Evolutionary conservation across 2,113 vertebrate species (phyloP).

Genomic region (Lota lota): DNA sequence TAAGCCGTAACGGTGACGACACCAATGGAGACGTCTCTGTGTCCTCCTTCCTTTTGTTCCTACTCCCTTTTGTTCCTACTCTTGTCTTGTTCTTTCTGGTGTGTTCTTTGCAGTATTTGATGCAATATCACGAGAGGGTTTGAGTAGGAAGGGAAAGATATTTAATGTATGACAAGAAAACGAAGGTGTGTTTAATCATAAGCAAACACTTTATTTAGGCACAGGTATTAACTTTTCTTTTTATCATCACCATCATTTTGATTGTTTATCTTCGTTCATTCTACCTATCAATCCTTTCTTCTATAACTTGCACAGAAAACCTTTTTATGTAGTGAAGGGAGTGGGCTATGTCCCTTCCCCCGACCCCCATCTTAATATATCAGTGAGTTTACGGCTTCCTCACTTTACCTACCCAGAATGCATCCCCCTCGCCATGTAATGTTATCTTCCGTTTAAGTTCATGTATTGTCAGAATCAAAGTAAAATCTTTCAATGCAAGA

Average conservation of each 20-base stretch:
- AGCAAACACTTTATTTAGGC: conserved; percentile 37
- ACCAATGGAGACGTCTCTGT: conserved; percentile 50
- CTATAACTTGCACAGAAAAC: conserved; percentile 52
- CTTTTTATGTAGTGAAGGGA: conserved; percentile 23
- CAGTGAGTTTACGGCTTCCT: conserved; percentile 2
- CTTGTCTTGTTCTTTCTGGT: conserved; percentile 17
- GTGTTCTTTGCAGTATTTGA: conserved; percentile 41
- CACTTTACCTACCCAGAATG: conserved; percentile 24
- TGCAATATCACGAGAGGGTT: conserved; percentile 53
- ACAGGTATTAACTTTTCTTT: background rate
- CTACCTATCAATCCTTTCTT: conserved; percentile 40
- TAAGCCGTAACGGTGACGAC: conserved; percentile 35
- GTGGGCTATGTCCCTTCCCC: too few species aligned
- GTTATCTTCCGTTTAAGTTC: conserved; percentile 39
- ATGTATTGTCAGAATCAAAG: too few species aligned
- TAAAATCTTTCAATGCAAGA: conserved; percentile 31
- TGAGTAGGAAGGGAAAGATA: conserved; percentile 31
- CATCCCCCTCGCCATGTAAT: conserved; percentile 23
- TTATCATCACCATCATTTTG: conserved; percentile 35
- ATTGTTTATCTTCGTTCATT: conserved; percentile 46
- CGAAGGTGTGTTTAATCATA: conserved; percentile 37
- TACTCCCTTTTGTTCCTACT: conserved; percentile 10
- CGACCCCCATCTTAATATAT: too few species aligned
- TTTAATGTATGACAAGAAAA: conserved; percentile 48
- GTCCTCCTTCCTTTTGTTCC: conserved; percentile 22